phyloP scores from a whole-genome alignment of 2,797 vertebrate species.

The Tamandua tetradactyla region DNA sequence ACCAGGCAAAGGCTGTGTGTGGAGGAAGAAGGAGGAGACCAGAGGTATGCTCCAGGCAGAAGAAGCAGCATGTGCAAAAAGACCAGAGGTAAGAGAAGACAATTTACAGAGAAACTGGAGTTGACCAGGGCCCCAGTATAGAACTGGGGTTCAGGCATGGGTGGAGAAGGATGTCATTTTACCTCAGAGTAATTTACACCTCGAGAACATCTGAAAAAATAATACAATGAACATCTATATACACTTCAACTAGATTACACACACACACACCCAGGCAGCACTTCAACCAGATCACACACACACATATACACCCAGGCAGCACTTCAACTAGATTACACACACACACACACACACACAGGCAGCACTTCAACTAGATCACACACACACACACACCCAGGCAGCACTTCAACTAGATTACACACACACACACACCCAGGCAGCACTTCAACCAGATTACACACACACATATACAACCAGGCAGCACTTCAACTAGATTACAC shows the following conservation, averaged over 20 bases:
- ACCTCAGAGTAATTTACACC: background rate
- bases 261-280: no score
- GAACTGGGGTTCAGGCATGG: background rate
- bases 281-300: no score
- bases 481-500: no score
- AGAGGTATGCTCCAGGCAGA: background rate
- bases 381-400: no score
- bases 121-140: background rate
- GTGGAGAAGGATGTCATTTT: background rate
- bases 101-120: background rate
- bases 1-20: background rate
- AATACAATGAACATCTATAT: background rate
- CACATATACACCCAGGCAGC: no score
- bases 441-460: no score
- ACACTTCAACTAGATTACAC: background rate
- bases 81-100: background rate
- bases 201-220: constrained; percentile 5
- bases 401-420: no score
- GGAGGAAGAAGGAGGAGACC: background rate
- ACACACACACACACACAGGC: no score
- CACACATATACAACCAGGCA: no score
- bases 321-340: no score
- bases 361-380: no score
- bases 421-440: no score
- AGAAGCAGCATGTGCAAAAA: background rate